These are phyloP conservation scores for Xenentodon cancila DNA, from an alignment of 2,797 vertebrate genomes.

Conservation along the genomic window DNA sequence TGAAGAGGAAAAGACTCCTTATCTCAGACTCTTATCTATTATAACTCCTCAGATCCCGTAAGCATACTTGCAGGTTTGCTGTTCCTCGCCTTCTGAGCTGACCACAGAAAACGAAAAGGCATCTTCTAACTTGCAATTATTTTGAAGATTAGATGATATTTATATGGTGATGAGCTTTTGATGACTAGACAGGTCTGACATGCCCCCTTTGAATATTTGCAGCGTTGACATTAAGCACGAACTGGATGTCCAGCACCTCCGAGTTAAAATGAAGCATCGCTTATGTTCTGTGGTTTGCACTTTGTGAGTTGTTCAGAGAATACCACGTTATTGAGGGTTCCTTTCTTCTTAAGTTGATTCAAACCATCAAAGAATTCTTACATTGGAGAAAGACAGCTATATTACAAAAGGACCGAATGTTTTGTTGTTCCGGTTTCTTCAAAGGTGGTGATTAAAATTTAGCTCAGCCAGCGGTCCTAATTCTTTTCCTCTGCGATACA, in stretches of 20 bases:
- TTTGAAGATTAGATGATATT: slow-evolving; percentile 2
- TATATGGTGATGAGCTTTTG: slow-evolving; percentile 3
- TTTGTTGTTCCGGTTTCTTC: too few species aligned
- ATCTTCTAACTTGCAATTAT: slow-evolving; percentile 6
- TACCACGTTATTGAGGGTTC: background rate
- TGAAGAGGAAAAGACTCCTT: background rate
- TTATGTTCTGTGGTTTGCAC: background rate
- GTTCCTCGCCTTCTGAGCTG: slow-evolving; percentile 8
- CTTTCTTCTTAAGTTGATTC: background rate
- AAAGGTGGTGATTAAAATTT: too few species aligned
- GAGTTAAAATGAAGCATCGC: background rate
- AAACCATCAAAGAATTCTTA: background rate
- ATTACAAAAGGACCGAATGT: background rate
- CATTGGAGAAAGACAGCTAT: background rate
- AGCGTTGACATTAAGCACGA: too few species aligned
- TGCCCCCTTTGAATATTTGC: too few species aligned
- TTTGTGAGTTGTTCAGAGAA: background rate
- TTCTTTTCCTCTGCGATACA: too few species aligned
- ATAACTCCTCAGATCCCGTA: background rate
- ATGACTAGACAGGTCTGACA: background rate
- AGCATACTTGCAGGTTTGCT: slow-evolving; percentile 10
- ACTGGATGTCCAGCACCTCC: background rate
- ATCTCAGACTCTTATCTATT: slow-evolving; percentile 21
- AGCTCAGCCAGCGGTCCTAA: too few species aligned
- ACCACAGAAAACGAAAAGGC: slow-evolving; percentile 1